These are phyloP conservation scores for Lymantria monacha DNA, from an alignment of 2,888 invertebrate species.

Conservation along the genomic window DNA sequence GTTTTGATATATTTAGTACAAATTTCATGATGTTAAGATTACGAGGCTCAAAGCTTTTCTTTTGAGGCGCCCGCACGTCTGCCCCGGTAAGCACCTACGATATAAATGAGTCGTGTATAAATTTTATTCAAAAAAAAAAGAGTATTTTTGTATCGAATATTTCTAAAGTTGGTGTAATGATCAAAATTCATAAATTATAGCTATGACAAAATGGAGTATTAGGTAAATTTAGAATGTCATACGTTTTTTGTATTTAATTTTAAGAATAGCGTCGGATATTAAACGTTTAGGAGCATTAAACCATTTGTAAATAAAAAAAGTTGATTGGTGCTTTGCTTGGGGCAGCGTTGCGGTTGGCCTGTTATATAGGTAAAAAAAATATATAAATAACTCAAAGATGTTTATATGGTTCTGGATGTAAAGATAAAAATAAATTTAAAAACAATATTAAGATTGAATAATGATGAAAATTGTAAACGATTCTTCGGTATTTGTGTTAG, in stretches of 20 bases:
- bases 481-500: constrained; percentile 79
- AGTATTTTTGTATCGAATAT: constrained; percentile 84
- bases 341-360: constrained; percentile 58
- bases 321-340: constrained; percentile 51
- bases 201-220: constrained; percentile 75
- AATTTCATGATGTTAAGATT: constrained; percentile 82
- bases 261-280: constrained; percentile 84
- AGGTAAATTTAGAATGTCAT: constrained; percentile 81
- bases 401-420: constrained; percentile 83
- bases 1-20: constrained; percentile 82
- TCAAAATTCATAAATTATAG: constrained; percentile 83
- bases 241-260: constrained; percentile 83
- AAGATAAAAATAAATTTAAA: constrained; percentile 78
- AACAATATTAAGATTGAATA: constrained; percentile 65
- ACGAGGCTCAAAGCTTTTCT: constrained; percentile 82
- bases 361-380: constrained; percentile 81
- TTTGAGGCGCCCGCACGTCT: constrained; percentile 65
- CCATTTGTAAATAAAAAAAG: constrained; percentile 85
- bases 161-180: constrained; percentile 84
- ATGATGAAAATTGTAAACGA: constrained; percentile 59
- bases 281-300: constrained; percentile 86
- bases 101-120: constrained; percentile 79
- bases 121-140: constrained; percentile 79
- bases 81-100: constrained; percentile 54
- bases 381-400: constrained; percentile 82